These are phyloP conservation scores for Caloenas nicobarica DNA, from an alignment of 2,113 vertebrate genomes.

Conservation along the genomic window DNA sequence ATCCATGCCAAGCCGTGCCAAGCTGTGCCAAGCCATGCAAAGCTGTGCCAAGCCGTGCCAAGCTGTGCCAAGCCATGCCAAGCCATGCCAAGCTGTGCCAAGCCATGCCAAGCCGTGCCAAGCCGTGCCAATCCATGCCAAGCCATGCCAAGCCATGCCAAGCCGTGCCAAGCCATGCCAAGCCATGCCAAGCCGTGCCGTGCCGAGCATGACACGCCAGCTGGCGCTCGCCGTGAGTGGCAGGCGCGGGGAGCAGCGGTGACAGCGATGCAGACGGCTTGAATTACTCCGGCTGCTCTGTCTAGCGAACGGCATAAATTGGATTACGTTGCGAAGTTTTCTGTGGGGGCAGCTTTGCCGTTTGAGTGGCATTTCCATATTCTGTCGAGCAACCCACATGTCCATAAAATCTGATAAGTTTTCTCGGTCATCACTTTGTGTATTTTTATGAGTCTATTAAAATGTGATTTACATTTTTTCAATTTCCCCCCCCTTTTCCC, in stretches of 20 bases:
- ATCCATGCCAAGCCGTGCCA: too few species aligned
- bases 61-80: too few species aligned
- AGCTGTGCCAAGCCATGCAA: too few species aligned
- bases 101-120: too few species aligned
- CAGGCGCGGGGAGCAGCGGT: not conserved
- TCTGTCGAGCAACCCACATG: not conserved
- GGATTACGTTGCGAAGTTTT: conserved; percentile 5
- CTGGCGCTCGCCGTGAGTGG: not conserved
- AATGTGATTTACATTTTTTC: conserved; percentile 70
- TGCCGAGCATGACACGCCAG: too few species aligned
- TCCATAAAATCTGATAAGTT: conserved; percentile 64
- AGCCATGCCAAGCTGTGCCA: not conserved
- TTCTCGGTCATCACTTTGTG: conserved; percentile 59
- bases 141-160: not conserved
- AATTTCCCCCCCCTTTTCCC: not conserved
- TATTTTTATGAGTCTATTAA: conserved; percentile 73
- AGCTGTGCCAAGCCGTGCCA: too few species aligned
- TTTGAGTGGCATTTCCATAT: conserved; percentile 63
- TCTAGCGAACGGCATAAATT: not conserved
- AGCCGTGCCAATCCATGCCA: not conserved
- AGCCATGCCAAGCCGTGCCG: too few species aligned
- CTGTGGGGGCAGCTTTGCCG: not conserved
- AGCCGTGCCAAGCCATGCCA: not conserved
- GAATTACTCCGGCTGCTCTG: not conserved
- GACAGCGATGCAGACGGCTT: not conserved